Base-by-base conservation (phyloP, 2,888 invertebrate species). In the Leucophenga montana region DNA sequence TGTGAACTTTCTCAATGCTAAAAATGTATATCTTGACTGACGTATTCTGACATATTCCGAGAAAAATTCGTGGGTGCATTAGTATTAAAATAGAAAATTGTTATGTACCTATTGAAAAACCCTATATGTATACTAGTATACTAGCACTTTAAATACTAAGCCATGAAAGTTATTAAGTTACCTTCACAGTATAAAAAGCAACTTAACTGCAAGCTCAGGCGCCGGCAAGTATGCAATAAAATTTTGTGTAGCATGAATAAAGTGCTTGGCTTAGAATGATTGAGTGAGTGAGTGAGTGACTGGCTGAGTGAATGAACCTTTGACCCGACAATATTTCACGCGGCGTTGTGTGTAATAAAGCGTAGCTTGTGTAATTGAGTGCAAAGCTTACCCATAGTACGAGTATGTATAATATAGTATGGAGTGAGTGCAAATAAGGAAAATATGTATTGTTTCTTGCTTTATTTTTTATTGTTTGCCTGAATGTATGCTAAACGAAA, bases 351-450 rank as follows among this genome's bases (percentile, higher is more conserved):
- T 39, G 39, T 39, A 39, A 39, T 39, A 39, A 39, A 39, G 33
- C 33, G 54, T 27, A 61, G 61, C 31, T 14, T 67, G 71, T 57
- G 71, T 70, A 75, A 80, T 82, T 73, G 74, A 74, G 74, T 82
- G 78, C 71, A 66, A 74, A 78, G 69, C 46, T 31, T 22, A n/a
- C 3, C 39, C 39, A 11, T 39, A 39, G n/a, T n/a, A n/a, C n/a
- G n/a, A n/a, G n/a, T n/a, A n/a, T n/a, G n/a, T n/a, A n/a, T n/a
- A n/a, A n/a, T n/a, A n/a, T n/a, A n/a, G n/a, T n/a, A n/a, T n/a
- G n/a, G n/a, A 5, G 3, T 33, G 33, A 33, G 4, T 5, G 33
- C 8, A 39, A 39, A 39, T 8, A 39, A 39, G 11, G 39, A 39
- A 39, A 39, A 39, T 39, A 39, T 39, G 39, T 64, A 64, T 64